Evolutionary conservation across 2,888 invertebrate genomes (phyloP), one percentile per base, ranked within the genome.

Genomic region (Balanococcus diminutus): DNA sequence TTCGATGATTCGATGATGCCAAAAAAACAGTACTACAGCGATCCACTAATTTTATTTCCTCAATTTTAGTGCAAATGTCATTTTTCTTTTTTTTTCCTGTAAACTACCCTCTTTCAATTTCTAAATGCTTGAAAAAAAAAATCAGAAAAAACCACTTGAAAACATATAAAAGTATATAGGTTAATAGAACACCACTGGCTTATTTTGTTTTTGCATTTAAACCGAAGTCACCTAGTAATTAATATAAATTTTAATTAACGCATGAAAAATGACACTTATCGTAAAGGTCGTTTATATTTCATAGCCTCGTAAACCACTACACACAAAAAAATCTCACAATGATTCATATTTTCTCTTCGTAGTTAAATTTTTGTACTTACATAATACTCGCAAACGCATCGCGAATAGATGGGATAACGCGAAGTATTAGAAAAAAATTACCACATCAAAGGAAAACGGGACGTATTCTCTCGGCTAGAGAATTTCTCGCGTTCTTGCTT

Each of bases 201-300:
- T n/a, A 51, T 51, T 51, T 51, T 4, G n/a, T 11, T 51, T 51
- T 51, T 4, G n/a, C 22, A 22, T 56, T 56, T 8, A 56, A 56
- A 56, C 56, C 22, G 3, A 22, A 56, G 5, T 22, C 56, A 56
- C 56, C 56, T 56, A 56, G 56, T 56, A 22, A 56, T 22, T 56
- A 56, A 56, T 22, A 56, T 56, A 56, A 67, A 67, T 28, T 67
- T 67, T 67, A 67, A 67, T 67, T 67, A 67, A 31, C 67, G 56
- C 9, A 5, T 28, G 28, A 67, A 67, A 67, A 67, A 67, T 67
- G 67, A 28, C 67, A 67, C 28, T 28, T 31, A 25, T 14, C 28
- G 67, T 67, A 67, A 67, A 67, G 67, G 28, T 67, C 67, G 28
- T 67, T 67, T 28, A 67, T 67, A 28, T 67, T 28, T 67, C 28